A percentile compares a stretch with the other conserved stretches of the same genome.
Conservation (phyloP, 2,888 invertebrate genomes). For the Sepioteuthis lessoniana region DNA sequence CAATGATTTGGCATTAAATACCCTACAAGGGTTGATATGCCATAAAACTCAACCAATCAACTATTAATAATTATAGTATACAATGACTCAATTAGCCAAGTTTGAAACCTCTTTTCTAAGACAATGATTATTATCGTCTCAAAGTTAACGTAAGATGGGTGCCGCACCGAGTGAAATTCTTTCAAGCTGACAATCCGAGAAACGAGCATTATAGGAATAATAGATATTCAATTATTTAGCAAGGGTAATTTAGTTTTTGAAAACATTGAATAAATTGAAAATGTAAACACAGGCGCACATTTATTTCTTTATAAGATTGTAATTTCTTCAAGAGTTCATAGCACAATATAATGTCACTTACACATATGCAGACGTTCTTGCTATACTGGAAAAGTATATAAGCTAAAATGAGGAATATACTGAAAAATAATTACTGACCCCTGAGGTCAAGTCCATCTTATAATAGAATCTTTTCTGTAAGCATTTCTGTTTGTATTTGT, state of each 20-base stretch:
- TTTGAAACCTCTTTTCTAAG: too few species aligned
- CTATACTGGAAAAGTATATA: background rate
- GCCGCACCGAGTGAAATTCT: too few species aligned
- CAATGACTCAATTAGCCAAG: too few species aligned
- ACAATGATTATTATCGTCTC: too few species aligned
- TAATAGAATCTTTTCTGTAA: background rate
- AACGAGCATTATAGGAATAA: background rate
- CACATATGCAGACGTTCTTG: background rate
- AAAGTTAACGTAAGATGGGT: too few species aligned
- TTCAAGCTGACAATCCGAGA: background rate
- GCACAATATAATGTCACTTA: too few species aligned
- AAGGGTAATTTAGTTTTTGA: background rate
- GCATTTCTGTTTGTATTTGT: background rate
- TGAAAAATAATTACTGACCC: slow-evolving; percentile 14
- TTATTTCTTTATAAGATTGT: background rate
- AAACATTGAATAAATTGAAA: background rate
- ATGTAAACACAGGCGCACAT: background rate
- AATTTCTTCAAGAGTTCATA: background rate
- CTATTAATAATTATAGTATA: too few species aligned
- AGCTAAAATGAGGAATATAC: background rate
- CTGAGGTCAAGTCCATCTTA: background rate
- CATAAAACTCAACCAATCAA: too few species aligned
- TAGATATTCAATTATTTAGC: background rate
- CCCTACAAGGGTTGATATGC: too few species aligned
- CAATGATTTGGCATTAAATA: too few species aligned